phyloP scores from a whole-genome alignment of 2,113 vertebrate species.

The Sakesphorus luctuosus region DNA sequence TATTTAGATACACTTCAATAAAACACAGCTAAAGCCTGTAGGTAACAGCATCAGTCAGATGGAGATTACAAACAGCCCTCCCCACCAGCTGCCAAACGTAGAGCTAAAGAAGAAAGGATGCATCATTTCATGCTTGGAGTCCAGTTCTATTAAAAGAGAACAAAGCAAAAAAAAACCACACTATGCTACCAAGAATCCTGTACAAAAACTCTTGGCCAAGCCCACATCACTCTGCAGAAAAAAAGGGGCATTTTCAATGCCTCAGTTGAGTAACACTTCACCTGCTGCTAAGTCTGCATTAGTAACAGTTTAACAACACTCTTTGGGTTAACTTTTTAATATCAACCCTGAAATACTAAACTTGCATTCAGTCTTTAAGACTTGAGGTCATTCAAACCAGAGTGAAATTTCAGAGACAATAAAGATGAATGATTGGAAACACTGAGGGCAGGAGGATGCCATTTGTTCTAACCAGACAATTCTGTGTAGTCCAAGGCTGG shows the following conservation, averaged over 20 bases:
- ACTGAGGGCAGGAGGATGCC: not conserved
- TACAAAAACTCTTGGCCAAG: not conserved
- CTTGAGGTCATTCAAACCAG: not conserved
- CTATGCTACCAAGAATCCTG: not conserved
- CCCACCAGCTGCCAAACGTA: not conserved
- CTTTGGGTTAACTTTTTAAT: not conserved
- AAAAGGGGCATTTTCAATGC: not conserved
- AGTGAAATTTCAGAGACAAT: not conserved
- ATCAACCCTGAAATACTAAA: not conserved
- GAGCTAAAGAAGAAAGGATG: not conserved
- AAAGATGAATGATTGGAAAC: not conserved
- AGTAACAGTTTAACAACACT: not conserved
- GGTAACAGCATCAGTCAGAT: not conserved
- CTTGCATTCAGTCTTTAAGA: not conserved
- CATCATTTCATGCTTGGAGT: not conserved
- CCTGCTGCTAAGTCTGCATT: not conserved
- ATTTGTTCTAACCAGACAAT: not conserved
- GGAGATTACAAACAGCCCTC: not conserved
- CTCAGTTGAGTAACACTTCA: not conserved
- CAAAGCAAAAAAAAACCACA: not conserved
- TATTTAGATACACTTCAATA: not conserved
- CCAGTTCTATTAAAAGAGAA: not conserved
- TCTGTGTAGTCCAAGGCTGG: not conserved
- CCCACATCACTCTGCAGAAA: not conserved
- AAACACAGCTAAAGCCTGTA: not conserved